These are phyloP conservation scores for Campaea margaritaria DNA, from an alignment of 2,888 invertebrate genomes.

Conservation along the genomic window DNA sequence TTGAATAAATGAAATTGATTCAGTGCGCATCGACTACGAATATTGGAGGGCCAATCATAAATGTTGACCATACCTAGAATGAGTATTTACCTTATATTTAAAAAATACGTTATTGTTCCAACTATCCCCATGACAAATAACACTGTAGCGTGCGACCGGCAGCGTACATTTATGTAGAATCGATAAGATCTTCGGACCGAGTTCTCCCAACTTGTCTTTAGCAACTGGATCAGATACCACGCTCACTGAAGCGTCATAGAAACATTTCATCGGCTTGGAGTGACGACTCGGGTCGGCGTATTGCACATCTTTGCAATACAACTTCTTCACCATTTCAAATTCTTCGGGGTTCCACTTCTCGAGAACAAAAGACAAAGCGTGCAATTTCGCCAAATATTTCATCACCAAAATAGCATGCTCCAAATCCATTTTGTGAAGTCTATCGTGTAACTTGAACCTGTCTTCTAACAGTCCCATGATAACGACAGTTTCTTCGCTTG, in stretches of 20 bases:
- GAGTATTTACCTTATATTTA: slow-evolving; percentile 59
- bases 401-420: slow-evolving; percentile 59
- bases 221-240: slow-evolving; percentile 54
- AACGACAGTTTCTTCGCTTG: slow-evolving; percentile 58
- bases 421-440: slow-evolving; percentile 58
- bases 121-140: slow-evolving; percentile 72
- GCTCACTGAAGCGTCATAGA: slow-evolving; percentile 62
- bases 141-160: slow-evolving; percentile 51
- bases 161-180: slow-evolving; percentile 61
- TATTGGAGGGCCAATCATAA: no score
- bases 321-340: slow-evolving; percentile 55
- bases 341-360: slow-evolving; percentile 53
- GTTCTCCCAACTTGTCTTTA: slow-evolving; percentile 54
- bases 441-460: slow-evolving; percentile 51
- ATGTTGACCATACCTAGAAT: not conserved
- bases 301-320: slow-evolving; percentile 60
- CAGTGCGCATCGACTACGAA: not conserved
- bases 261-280: slow-evolving; percentile 57
- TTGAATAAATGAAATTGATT: slow-evolving; percentile 22
- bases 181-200: slow-evolving; percentile 55
- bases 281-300: slow-evolving; percentile 59
- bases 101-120: slow-evolving; percentile 71
- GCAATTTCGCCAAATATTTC: slow-evolving; percentile 70
- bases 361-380: slow-evolving; percentile 65
- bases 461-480: slow-evolving; percentile 42